Conservation (phyloP, 2,888 invertebrate species). For the Tetanocera ferruginea region DNA sequence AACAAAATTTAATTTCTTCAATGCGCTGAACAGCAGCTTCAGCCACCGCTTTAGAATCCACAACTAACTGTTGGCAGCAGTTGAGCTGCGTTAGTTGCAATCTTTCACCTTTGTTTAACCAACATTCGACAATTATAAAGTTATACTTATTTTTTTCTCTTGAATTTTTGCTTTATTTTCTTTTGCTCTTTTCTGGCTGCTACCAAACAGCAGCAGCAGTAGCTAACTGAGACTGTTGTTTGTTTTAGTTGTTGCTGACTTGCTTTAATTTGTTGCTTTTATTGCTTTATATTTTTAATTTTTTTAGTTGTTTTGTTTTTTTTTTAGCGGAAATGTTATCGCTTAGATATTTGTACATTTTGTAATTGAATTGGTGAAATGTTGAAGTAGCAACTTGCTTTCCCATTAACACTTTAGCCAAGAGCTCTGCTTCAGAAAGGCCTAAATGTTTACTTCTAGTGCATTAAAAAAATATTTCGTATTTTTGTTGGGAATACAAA, state of each 20-base stretch:
- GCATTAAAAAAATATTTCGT: too few species aligned
- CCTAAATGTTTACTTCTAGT: too few species aligned
- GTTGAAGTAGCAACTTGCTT: neutral
- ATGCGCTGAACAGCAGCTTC: neutral
- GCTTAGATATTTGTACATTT: neutral
- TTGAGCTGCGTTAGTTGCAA: neutral
- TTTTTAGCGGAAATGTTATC: slow-evolving; percentile 11
- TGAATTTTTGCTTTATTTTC: neutral
- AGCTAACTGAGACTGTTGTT: neutral
- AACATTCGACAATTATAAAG: slow-evolving; percentile 17
- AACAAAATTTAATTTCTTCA: slow-evolving; percentile 12
- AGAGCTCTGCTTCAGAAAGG: too few species aligned
- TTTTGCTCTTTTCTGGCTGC: neutral
- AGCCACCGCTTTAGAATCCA: neutral
- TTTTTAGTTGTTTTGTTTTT: neutral
- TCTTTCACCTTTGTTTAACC: slow-evolving; percentile 1
- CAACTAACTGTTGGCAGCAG: neutral
- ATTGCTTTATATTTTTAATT: too few species aligned
- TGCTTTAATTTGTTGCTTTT: slow-evolving; percentile 1
- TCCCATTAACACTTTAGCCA: too few species aligned
- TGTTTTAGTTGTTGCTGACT: neutral
- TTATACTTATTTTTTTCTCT: neutral
- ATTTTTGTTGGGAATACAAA: too few species aligned
- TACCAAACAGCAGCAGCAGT: neutral
- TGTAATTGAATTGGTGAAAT: neutral